phyloP scores from a whole-genome alignment of 2,113 vertebrate genomes.

The Smithornis capensis region DNA sequence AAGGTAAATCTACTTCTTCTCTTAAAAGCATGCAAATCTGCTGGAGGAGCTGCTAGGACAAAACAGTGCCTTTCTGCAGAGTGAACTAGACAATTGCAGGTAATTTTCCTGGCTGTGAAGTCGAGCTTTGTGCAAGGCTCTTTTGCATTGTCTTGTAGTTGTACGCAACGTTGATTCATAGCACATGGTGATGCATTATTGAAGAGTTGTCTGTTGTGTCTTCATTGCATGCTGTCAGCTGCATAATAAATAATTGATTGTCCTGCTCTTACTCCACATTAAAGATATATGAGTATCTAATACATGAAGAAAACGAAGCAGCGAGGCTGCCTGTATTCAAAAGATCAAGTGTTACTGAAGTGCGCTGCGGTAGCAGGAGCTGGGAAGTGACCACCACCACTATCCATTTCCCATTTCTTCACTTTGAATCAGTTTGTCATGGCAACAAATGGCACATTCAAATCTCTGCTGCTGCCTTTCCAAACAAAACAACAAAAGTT shows the following conservation, averaged over 20 bases:
- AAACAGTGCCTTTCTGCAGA: conserved; percentile 1
- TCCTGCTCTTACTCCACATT: conserved; percentile 58
- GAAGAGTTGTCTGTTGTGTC: conserved; percentile 55
- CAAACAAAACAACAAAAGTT: not conserved
- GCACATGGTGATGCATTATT: conserved; percentile 51
- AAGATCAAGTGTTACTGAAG: not conserved
- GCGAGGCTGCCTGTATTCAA: not conserved
- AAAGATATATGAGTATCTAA: conserved; percentile 64
- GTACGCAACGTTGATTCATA: not conserved
- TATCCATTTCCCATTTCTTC: not conserved
- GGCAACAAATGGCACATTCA: conserved; percentile 48
- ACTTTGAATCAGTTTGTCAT: conserved; percentile 17
- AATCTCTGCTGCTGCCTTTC: not conserved
- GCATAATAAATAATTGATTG: conserved; percentile 62
- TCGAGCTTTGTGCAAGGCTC: conserved; percentile 18
- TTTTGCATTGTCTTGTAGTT: conserved; percentile 23
- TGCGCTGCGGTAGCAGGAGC: not conserved
- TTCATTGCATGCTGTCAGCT: conserved; percentile 54
- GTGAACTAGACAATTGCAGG: conserved; percentile 12
- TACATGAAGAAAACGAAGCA: conserved; percentile 24
- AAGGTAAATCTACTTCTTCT: not conserved
- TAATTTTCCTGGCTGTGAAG: conserved; percentile 57
- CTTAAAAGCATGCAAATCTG: conserved; percentile 33
- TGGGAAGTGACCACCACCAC: not conserved
- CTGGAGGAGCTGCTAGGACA: not conserved